phyloP scores from a whole-genome alignment of 2,888 invertebrate species.

The Ectemnius lituratus region DNA sequence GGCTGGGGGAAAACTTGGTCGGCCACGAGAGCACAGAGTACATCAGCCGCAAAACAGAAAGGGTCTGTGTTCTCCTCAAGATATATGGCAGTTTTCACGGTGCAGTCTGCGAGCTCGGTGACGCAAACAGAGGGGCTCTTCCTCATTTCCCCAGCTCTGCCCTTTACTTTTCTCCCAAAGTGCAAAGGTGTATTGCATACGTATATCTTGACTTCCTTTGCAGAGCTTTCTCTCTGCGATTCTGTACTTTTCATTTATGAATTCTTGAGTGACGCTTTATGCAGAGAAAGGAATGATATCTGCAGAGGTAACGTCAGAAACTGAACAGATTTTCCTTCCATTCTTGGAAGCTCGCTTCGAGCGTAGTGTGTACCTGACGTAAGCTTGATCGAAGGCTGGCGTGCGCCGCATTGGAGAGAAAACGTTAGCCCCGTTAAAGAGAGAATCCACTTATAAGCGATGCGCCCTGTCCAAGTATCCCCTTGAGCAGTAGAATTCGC shows the following conservation, averaged over 20 bases:
- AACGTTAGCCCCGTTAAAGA: conserved; percentile 50
- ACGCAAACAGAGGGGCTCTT: conserved; percentile 3
- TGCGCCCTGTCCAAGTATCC: conserved; percentile 56
- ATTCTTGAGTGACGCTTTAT: no score
- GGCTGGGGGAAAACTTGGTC: conserved; percentile 39
- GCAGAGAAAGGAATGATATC: no score
- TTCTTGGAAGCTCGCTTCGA: no score
- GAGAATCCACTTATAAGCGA: conserved; percentile 68
- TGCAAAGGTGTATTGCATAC: no score
- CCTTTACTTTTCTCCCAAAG: no score
- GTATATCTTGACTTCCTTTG: no score
- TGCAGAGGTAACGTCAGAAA: no score
- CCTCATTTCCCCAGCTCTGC: no score
- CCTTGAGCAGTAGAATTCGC: conserved; percentile 62
- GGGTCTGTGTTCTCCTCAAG: conserved; percentile 16
- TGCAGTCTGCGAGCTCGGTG: no score
- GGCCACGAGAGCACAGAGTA: conserved; percentile 14
- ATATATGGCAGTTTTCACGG: conserved; percentile 31
- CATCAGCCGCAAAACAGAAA: conserved; percentile 6
- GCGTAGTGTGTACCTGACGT: conserved; percentile 31
- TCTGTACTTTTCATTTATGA: no score
- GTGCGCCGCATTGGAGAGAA: neutral
- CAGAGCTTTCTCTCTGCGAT: no score
- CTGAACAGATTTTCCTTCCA: no score
- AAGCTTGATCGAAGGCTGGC: conserved; percentile 32